A percentile compares a stretch with the other conserved stretches of the same genome.
Evolutionary conservation across 1,140 invertebrate genomes (phyloP).

Genomic region (Brachionus asplanchnoidis): DNA sequence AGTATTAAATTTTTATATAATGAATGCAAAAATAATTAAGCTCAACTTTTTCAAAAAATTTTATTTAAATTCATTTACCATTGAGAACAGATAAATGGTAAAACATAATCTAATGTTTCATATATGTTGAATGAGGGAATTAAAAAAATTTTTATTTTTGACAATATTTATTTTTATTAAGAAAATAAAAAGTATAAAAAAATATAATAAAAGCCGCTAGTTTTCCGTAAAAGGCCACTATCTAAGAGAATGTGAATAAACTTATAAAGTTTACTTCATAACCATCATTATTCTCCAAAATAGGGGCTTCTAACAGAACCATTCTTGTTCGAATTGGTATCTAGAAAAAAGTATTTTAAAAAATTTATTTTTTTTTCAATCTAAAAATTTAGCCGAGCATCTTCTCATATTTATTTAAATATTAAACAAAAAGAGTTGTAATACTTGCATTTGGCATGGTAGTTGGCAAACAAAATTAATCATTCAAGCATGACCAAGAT

Average conservation of each 20-base stretch:
- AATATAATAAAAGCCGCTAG: background rate
- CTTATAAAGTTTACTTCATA: background rate
- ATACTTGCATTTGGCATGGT: background rate
- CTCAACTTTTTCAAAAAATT: too few relatives aligned
- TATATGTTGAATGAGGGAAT: too few relatives aligned
- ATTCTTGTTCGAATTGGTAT: background rate
- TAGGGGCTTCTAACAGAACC: conserved; percentile 33
- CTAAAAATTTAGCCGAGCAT: background rate
- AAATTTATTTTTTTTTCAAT: background rate
- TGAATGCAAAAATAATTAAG: too few relatives aligned
- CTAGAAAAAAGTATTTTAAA: background rate
- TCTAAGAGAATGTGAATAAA: conserved; percentile 42
- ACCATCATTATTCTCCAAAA: conserved; percentile 41
- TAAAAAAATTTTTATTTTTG: background rate
- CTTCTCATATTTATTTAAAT: conserved; percentile 34
- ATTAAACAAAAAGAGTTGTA: background rate
- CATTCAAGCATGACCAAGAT: conserved; percentile 6
- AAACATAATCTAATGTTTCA: too few relatives aligned
- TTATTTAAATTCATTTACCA: too few relatives aligned
- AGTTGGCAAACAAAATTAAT: background rate
- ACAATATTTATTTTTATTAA: background rate
- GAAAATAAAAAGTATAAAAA: background rate
- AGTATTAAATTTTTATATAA: too few relatives aligned
- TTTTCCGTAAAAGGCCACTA: conserved; percentile 41
- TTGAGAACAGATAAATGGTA: too few relatives aligned